These are phyloP conservation scores for Kradibia gibbosae DNA, from an alignment of 1,140 invertebrate genomes.

Conservation along the genomic window DNA sequence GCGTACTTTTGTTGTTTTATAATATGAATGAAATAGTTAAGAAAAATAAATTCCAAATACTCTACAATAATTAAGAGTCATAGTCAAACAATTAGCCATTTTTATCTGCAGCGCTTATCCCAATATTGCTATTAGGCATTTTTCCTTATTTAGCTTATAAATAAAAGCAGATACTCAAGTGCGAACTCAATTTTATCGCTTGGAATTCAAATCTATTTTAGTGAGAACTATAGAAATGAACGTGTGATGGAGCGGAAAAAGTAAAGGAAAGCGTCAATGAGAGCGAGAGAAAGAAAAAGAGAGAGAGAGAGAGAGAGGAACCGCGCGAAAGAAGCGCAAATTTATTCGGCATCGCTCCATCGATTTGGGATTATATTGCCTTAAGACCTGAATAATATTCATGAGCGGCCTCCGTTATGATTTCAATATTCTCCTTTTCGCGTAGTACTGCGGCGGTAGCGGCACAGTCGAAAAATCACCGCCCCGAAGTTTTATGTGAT, in stretches of 20 bases:
- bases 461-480: constrained; percentile 64
- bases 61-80: too few species aligned
- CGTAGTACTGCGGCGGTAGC: neutral
- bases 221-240: constrained; percentile 26
- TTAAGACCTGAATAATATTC: constrained; percentile 70
- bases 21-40: too few species aligned
- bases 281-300: constrained; percentile 2
- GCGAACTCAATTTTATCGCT: constrained; percentile 52
- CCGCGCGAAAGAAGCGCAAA: constrained; percentile 55
- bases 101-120: neutral
- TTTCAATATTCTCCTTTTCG: constrained; percentile 66
- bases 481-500: constrained; percentile 55
- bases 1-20: neutral
- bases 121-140: too few species aligned
- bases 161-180: constrained; percentile 35
- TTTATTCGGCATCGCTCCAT: constrained; percentile 67
- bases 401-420: constrained; percentile 65
- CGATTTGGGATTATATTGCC: constrained; percentile 70
- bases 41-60: too few species aligned
- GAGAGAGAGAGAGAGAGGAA: neutral
- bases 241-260: neutral
- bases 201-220: constrained; percentile 24
- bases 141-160: neutral
- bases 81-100: neutral
- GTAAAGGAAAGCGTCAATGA: constrained; percentile 6